A percentile compares a stretch with the other conserved stretches of the same genome.
Conservation (phyloP, 2,888 invertebrate genomes). For the Tenthredo scrophulariae region DNA sequence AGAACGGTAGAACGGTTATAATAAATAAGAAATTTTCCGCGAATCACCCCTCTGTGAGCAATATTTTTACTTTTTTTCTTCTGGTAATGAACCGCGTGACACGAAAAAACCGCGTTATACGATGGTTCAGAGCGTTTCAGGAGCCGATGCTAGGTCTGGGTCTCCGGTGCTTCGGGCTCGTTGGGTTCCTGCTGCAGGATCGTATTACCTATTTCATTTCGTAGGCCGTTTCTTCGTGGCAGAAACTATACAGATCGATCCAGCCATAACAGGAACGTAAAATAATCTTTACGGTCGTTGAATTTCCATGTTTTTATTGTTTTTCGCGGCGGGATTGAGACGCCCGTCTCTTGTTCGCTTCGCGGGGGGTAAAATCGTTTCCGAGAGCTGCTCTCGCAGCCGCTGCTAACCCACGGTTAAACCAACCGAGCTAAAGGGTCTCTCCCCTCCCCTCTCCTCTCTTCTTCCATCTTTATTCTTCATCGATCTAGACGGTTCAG, state of each 20-base stretch:
- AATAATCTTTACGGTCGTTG: slow-evolving; percentile 54
- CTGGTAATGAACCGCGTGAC: slow-evolving; percentile 38
- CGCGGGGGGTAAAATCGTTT: slow-evolving; percentile 33
- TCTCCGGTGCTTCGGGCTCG: not conserved
- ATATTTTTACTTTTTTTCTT: slow-evolving; percentile 2
- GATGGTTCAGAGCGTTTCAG: slow-evolving; percentile 5
- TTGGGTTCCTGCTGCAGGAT: slow-evolving; percentile 16
- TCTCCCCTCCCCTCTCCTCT: not conserved
- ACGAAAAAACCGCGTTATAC: not conserved
- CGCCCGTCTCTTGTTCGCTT: slow-evolving; percentile 47
- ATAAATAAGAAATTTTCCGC: not conserved
- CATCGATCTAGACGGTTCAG: slow-evolving; percentile 5
- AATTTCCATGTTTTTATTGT: slow-evolving; percentile 54
- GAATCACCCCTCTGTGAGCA: not conserved
- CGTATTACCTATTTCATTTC: slow-evolving; percentile 43
- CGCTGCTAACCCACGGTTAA: slow-evolving; percentile 1
- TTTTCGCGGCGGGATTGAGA: slow-evolving; percentile 56
- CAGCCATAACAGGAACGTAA: slow-evolving; percentile 51
- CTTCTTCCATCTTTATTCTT: not conserved
- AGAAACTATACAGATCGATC: slow-evolving; percentile 40
- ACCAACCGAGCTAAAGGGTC: slow-evolving; percentile 17
- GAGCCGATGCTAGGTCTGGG: not conserved
- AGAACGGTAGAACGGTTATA: not conserved
- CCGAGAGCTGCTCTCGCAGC: not conserved
- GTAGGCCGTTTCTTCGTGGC: slow-evolving; percentile 39